These are phyloP conservation scores for Drosophila guanche DNA, from an alignment of 1,140 invertebrate genomes.

Conservation along the genomic window DNA sequence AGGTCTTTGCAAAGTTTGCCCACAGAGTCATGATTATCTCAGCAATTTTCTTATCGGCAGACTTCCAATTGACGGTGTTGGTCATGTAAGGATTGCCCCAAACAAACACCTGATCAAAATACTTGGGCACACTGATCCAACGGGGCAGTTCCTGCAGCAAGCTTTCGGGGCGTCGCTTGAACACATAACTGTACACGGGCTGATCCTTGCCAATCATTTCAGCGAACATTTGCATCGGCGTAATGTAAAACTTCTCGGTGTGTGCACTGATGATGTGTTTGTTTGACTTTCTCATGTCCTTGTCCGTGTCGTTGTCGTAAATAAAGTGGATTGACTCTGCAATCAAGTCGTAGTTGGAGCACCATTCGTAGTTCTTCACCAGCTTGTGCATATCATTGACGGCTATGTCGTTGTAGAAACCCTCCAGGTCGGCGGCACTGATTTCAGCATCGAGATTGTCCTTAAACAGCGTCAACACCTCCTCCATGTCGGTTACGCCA, in stretches of 20 bases:
- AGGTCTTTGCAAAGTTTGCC: slow-evolving; percentile 89
- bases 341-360: slow-evolving; percentile 88
- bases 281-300: slow-evolving; percentile 84
- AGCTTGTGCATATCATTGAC: slow-evolving; percentile 84
- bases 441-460: slow-evolving; percentile 85
- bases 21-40: slow-evolving; percentile 91
- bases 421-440: slow-evolving; percentile 85
- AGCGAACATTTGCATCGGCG: slow-evolving; percentile 88
- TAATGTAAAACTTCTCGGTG: slow-evolving; percentile 89
- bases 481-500: slow-evolving; percentile 91
- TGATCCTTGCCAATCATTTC: slow-evolving; percentile 86
- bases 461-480: slow-evolving; percentile 86
- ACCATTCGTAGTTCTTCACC: slow-evolving; percentile 85
- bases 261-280: slow-evolving; percentile 86
- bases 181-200: slow-evolving; percentile 88
- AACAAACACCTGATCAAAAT: slow-evolving; percentile 90
- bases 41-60: slow-evolving; percentile 89
- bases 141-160: slow-evolving; percentile 86
- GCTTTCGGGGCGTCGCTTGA: slow-evolving; percentile 89
- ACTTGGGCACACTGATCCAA: slow-evolving; percentile 90
- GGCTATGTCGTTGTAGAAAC: slow-evolving; percentile 86
- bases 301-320: slow-evolving; percentile 86
- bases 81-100: slow-evolving; percentile 90
- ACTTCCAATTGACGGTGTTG: slow-evolving; percentile 87
- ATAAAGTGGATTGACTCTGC: slow-evolving; percentile 90